A percentile compares a stretch with the other conserved stretches of the same genome.
Conservation (phyloP, 2,797 vertebrate genomes). For the Rhyacichthys aspro region DNA sequence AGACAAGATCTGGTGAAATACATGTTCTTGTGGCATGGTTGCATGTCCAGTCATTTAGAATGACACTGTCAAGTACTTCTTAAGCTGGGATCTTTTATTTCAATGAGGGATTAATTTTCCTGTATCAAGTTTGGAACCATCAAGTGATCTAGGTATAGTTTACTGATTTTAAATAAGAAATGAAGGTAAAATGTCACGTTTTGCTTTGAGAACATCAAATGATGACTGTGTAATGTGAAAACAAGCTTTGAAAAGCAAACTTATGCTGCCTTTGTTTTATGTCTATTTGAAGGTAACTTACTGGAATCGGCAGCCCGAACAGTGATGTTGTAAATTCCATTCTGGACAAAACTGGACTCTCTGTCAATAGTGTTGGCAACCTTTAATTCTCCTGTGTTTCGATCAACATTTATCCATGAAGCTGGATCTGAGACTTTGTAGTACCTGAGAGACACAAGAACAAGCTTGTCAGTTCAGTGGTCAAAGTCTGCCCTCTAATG, state of each 20-base stretch:
- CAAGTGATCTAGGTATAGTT: too few species aligned
- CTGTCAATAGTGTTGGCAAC: conserved; percentile 85
- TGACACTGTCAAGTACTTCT: too few species aligned
- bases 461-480: conserved; percentile 19
- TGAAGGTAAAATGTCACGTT: too few species aligned
- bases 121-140: too few species aligned
- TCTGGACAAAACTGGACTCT: conserved; percentile 79
- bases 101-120: too few species aligned
- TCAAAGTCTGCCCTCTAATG: conserved; percentile 53
- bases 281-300: conserved; percentile 50
- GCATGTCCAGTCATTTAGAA: neutral
- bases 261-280: too few species aligned
- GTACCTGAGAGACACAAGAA: conserved; percentile 73
- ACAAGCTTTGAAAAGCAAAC: too few species aligned
- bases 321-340: conserved; percentile 76
- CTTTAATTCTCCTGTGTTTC: conserved; percentile 79
- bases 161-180: too few species aligned
- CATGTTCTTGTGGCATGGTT: too few species aligned
- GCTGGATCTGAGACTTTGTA: conserved; percentile 76
- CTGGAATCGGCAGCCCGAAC: conserved; percentile 74
- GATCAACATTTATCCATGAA: conserved; percentile 84
- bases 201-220: neutral
- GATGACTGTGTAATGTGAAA: too few species aligned
- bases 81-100: neutral
- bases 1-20: neutral